Evolutionary conservation across 2,797 vertebrate species (phyloP).

Genomic region (Allobates femoralis): DNA sequence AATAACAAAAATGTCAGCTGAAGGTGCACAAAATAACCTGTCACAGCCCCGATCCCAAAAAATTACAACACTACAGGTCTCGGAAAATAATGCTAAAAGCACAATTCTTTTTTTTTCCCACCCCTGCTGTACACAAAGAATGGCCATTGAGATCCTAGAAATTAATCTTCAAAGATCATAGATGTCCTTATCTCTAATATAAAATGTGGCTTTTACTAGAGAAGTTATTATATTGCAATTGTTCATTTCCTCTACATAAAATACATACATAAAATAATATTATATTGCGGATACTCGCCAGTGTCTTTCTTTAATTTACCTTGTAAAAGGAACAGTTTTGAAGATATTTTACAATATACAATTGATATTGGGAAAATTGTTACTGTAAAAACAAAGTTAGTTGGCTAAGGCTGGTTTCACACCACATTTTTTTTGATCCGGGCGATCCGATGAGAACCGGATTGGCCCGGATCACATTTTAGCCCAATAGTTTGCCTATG

Average conservation of each 20-base stretch:
- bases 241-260: neutral
- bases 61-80: too few species aligned
- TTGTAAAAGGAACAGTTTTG: neutral
- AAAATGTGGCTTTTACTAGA: neutral
- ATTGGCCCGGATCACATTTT: too few species aligned
- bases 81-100: too few species aligned
- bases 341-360: neutral
- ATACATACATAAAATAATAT: neutral
- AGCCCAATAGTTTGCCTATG: too few species aligned
- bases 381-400: neutral
- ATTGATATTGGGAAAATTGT: neutral
- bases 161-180: neutral
- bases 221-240: neutral
- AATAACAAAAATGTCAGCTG: too few species aligned
- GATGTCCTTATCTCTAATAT: neutral
- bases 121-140: neutral
- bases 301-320: neutral
- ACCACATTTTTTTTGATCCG: too few species aligned
- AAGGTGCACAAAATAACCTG: too few species aligned
- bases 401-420: too few species aligned
- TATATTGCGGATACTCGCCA: neutral
- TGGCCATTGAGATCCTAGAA: neutral
- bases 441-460: too few species aligned
- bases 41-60: too few species aligned
- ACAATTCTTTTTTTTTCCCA: too few species aligned